Base-by-base conservation (phyloP, 2,113 vertebrate species). In the Sinosuthora webbiana region DNA sequence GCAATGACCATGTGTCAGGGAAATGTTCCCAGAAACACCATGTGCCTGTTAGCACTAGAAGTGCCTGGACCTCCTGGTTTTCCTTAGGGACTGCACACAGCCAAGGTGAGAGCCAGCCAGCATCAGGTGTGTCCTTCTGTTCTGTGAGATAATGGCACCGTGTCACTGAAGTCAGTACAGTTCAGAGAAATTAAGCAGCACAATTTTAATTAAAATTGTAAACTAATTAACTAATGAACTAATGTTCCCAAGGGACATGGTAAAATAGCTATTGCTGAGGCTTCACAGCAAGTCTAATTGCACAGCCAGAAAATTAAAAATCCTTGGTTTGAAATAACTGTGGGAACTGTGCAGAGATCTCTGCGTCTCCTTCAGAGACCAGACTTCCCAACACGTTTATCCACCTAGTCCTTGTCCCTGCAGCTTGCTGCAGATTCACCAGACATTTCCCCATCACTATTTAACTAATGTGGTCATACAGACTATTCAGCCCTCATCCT, bases 171-270 rank as follows among this genome's bases (percentile, higher is more conserved):
- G 59, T 57, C 55, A 83, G 23, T 50, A 35, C 18, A 70, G 91
- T 91, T 95, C 93, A 93, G 90, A 94, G 75, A 88, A 91, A 77
- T 89, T 73, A 87, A 52, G 50, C 8, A 80, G 69, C 14, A 68
- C 41, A 28, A 33, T 74, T 95, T 95, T 95, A 94, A 96, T 91
- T 95, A 90, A 83, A 95, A 55, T 53, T 67, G 15, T 77, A 41
- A 77, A 55, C 78, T 85, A 93, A 89, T 55, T 68, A 87, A 67
- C 45, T 14, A 63, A 45, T 55, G 19, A 53, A 30, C 60, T 53
- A 35, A 30, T 44, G 42, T n/a, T 90, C 71, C 59, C 35, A 90
- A 93, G 64, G 70, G 87, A 91, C 78, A 27, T 13, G 11, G 42
- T 56, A 90, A 93, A 84, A 87, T 60, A 71, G n/a, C 74, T 23